Conservation (phyloP, 2,888 invertebrate genomes). For the Tiliacea aurago region DNA sequence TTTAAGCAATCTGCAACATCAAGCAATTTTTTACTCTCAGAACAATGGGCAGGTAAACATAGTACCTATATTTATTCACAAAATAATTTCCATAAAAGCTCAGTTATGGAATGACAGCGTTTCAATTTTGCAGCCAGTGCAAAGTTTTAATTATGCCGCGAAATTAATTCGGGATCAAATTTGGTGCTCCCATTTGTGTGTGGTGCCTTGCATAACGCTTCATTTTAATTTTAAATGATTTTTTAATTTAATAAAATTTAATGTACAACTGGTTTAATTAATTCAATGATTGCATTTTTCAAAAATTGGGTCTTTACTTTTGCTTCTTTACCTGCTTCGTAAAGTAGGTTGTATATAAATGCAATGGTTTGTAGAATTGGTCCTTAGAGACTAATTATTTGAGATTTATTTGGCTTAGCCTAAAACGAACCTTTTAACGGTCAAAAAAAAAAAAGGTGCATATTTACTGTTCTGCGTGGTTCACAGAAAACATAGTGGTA, state of each 20-base stretch:
- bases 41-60: slow-evolving; percentile 43
- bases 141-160: slow-evolving; percentile 80
- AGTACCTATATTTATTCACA: slow-evolving; percentile 59
- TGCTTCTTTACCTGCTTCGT: neutral
- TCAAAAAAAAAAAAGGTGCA: no score
- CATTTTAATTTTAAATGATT: slow-evolving; percentile 53
- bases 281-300: slow-evolving; percentile 15
- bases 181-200: slow-evolving; percentile 54
- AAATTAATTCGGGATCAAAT: slow-evolving; percentile 79
- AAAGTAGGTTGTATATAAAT: neutral
- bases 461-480: neutral
- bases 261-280: slow-evolving; percentile 14
- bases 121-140: slow-evolving; percentile 68
- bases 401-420: slow-evolving; percentile 3
- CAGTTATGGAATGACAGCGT: slow-evolving; percentile 69
- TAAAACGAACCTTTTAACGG: neutral
- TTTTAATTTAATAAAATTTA: no score
- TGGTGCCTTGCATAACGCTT: slow-evolving; percentile 45
- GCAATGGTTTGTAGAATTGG: slow-evolving; percentile 4
- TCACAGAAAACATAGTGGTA: no score
- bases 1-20: slow-evolving; percentile 14
- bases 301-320: neutral
- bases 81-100: slow-evolving; percentile 66
- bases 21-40: neutral
- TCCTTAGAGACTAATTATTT: slow-evolving; percentile 7